These are phyloP conservation scores for Cyaniris semiargus DNA, from an alignment of 2,888 invertebrate genomes.

Conservation along the genomic window DNA sequence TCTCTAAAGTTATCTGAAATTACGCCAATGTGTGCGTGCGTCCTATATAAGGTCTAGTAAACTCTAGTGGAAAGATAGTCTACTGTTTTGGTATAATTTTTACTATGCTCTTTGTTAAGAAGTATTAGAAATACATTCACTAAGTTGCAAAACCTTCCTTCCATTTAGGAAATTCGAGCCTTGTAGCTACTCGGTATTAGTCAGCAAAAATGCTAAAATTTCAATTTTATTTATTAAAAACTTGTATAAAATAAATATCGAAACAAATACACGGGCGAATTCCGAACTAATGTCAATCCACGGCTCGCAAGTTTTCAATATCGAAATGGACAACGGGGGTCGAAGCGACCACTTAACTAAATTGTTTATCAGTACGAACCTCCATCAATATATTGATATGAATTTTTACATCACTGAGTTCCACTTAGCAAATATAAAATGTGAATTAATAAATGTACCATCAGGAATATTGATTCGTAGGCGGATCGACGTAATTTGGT, in stretches of 20 bases:
- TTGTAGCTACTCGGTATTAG: background rate
- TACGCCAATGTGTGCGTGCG: too few species aligned
- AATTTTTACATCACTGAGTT: constrained; percentile 29
- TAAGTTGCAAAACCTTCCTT: background rate
- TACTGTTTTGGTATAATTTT: too few species aligned
- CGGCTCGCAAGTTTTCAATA: constrained; percentile 62
- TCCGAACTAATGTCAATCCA: constrained; percentile 25
- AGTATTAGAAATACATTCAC: background rate
- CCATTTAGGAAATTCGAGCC: background rate
- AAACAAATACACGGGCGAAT: background rate
- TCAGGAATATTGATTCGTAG: background rate
- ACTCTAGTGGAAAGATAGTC: background rate
- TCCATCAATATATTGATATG: constrained; percentile 31
- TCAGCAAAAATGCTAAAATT: background rate
- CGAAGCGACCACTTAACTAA: constrained; percentile 69
- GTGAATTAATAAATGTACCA: background rate
- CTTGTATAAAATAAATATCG: background rate
- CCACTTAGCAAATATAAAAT: constrained; percentile 27
- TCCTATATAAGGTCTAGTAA: too few species aligned
- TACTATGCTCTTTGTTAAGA: too few species aligned
- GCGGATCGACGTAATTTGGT: background rate
- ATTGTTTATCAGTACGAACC: constrained; percentile 57
- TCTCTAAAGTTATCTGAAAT: too few species aligned
- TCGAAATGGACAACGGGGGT: constrained; percentile 57
- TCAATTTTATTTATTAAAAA: constrained; percentile 11